Base-by-base conservation (phyloP, 1,140 invertebrate genomes). In the Leptopilina boulardi region DNA sequence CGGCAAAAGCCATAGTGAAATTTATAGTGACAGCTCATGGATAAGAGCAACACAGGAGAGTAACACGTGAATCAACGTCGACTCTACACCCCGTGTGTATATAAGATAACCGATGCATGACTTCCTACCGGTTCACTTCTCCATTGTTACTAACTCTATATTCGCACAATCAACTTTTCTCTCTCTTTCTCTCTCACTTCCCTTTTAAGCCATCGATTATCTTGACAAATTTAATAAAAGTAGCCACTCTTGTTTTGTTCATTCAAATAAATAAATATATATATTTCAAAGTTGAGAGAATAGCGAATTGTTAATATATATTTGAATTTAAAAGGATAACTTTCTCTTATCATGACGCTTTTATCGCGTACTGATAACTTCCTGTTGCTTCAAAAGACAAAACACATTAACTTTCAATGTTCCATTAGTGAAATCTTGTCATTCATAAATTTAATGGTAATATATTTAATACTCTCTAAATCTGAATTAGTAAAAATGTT, bases 71-170 rank as follows among this genome's bases (percentile, higher is more conserved):
- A 80, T 77, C 79, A 76, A 75, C 21, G 59, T 66, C 59, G 23
- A 26, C 26, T 66, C 26, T 66, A 66, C 21, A 66, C 75, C 59
- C 78, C 74, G 74, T 77, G 56, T 71, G n/a, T n/a, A n/a, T n/a
- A n/a, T n/a, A 79, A 77, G 83, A 84, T 80, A 82, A 82, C 80
- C 82, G 80, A 84, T 84, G 82, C 78, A 77, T 84, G 79, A 80
- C 82, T 84, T 84, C 82, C 82, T 79, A 80, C 73, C 71, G 73
- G 77, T 80, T 75, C 77, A 77, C 74, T 74, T 47, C 71, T 78
- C 71, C 80, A 82, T 84, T 84, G 82, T 83, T 82, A 79, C 23
- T 76, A 23, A n/a, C 23, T 15, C 59, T 66, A 30, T n/a, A n/a
- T 30, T 66, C 13, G 23, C 26, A 66, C 59, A 66, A 66, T 66